phyloP scores from a whole-genome alignment of 2,888 invertebrate genomes.

The Oligia latruncula region DNA sequence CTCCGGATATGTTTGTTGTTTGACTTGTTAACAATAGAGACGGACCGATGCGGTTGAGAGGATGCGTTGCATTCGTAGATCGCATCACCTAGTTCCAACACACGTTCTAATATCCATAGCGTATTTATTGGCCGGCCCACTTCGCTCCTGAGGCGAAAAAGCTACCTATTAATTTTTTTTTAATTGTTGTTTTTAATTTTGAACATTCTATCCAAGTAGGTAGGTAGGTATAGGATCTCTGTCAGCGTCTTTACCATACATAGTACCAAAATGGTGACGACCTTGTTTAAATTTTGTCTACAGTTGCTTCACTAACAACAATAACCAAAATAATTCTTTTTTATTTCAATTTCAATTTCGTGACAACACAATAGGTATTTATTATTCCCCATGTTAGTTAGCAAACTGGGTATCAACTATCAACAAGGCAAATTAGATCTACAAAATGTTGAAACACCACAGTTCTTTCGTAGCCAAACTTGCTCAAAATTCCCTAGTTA shows the following conservation, averaged over 20 bases:
- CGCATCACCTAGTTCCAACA: constrained; percentile 14
- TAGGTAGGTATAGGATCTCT: not conserved
- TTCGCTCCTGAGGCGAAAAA: not conserved
- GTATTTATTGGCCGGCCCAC: not conserved
- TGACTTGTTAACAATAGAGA: constrained; percentile 48
- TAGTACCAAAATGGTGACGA: not conserved
- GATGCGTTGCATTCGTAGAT: constrained; percentile 17
- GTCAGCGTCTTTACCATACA: not conserved
- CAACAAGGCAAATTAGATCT: constrained; percentile 34
- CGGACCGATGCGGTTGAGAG: constrained; percentile 40
- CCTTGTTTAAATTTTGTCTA: not conserved
- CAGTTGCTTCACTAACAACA: constrained; percentile 1
- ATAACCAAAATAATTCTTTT: not conserved
- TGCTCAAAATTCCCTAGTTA: constrained; percentile 69
- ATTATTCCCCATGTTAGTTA: constrained; percentile 30
- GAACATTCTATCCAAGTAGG: not conserved
- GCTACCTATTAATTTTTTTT: not conserved
- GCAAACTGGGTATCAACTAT: constrained; percentile 19
- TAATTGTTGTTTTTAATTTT: no score
- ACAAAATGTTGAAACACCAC: constrained; percentile 42
- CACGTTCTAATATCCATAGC: not conserved
- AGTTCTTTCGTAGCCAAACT: constrained; percentile 59
- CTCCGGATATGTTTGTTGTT: constrained; percentile 23
- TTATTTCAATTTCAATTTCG: constrained; percentile 3
- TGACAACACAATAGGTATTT: constrained; percentile 27